Evolutionary conservation across 1,140 invertebrate species (phyloP), one percentile per base, ranked within the genome.

Genomic region (Mya arenaria): DNA sequence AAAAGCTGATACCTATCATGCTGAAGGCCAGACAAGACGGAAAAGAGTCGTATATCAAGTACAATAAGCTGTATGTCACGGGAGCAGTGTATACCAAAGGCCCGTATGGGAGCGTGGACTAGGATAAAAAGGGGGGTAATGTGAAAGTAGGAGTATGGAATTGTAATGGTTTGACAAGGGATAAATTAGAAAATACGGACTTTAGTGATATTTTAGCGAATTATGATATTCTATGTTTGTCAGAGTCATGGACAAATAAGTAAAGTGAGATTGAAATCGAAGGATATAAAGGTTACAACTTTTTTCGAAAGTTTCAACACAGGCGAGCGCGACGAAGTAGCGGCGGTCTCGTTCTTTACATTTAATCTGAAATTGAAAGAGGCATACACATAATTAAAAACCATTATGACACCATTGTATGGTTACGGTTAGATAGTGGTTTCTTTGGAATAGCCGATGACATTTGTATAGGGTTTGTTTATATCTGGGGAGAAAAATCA

Each of bases 161-260:
- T 37, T 66, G 63, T 37, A 66, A 66, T 66, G 63, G 63, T 37
- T 37, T 66, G 4, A 37, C 63, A 4, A 37, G 32, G n/a, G 37
- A 17, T 37, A 66, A 66, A 37, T 32, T 23, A 37, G 32, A 36
- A 3, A 23, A 66, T 66, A 32, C 36, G 4, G 3, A 66, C 4
- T 66, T 66, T 23, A 37, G 37, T 66, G 5, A 37, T 1, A 66
- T 37, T 30, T 66, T 66, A n/a, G 23, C 37, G 4, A 37, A 37
- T 10, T 37, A 6, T 37, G 63, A 66, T 66, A 37, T 66, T 5
- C 15, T 66, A 10, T 66, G 36, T 66, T n/a, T 66, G 15, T n/a
- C 34, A 37, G 63, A 66, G 36, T 63, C 60, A 4, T 63, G 60
- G 63, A 37, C 63, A 37, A 41, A 32, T 66, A 66, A 36, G n/a